phyloP scores from a whole-genome alignment of 2,888 invertebrate species.

The Hyposoter didymator region DNA sequence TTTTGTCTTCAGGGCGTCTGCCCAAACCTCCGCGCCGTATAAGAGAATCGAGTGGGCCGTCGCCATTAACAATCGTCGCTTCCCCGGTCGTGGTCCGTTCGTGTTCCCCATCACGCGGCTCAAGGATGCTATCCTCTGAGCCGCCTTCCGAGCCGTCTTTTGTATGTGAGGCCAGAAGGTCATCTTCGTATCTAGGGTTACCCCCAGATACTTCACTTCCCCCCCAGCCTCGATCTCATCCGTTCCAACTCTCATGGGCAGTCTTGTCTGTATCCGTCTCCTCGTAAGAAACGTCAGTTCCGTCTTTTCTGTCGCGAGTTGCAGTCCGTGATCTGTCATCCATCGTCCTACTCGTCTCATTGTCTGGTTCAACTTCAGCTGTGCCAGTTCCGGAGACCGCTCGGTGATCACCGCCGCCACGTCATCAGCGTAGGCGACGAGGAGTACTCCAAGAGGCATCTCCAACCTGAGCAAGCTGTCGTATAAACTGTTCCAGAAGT shows the following conservation, averaged over 20 bases:
- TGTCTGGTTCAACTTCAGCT: neutral
- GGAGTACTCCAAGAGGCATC: neutral
- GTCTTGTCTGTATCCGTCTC: neutral
- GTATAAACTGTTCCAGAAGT: neutral
- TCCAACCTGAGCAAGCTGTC: neutral
- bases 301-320: neutral
- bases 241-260: neutral
- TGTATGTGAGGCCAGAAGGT: slow-evolving; percentile 14
- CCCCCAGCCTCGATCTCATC: neutral
- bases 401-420: neutral
- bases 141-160: neutral
- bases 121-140: neutral
- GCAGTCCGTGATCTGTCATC: slow-evolving; percentile 16
- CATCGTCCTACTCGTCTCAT: neutral
- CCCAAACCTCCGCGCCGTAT: slow-evolving; percentile 1
- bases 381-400: neutral
- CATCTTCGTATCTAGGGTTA: slow-evolving; percentile 1
- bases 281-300: neutral
- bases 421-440: slow-evolving; percentile 9
- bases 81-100: neutral
- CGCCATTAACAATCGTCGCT: neutral
- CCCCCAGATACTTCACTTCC: neutral
- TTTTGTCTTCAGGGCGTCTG: neutral
- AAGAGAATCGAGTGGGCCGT: slow-evolving; percentile 16
- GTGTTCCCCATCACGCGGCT: slow-evolving; percentile 6